These are phyloP conservation scores for Nesospiza acunhae DNA, from an alignment of 2,113 vertebrate genomes.

Conservation along the genomic window DNA sequence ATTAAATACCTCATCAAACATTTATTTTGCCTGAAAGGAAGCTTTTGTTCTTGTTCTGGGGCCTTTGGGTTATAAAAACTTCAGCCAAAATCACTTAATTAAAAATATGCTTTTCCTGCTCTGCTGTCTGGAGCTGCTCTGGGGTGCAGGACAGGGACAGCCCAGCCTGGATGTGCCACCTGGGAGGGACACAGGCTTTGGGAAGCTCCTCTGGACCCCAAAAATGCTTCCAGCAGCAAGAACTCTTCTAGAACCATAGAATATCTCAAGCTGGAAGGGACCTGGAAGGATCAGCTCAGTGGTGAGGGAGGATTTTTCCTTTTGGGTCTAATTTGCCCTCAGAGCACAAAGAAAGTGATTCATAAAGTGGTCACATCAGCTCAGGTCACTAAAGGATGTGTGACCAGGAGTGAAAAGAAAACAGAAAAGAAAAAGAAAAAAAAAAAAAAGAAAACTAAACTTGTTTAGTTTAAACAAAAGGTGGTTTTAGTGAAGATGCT, in stretches of 20 bases:
- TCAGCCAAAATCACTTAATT: not conserved
- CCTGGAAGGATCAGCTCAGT: rapidly evolving
- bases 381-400: not conserved
- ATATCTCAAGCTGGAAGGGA: not conserved
- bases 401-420: not conserved
- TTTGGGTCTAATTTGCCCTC: not conserved
- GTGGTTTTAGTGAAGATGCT: not conserved
- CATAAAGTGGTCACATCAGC: rapidly evolving
- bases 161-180: not conserved
- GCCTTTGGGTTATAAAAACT: conserved; percentile 7
- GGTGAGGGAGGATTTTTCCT: rapidly evolving
- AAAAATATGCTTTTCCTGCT: not conserved
- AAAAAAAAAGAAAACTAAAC: not conserved
- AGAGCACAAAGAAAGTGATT: not conserved
- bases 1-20: conserved; percentile 22
- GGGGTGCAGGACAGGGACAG: rapidly evolving
- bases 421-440: not conserved
- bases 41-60: conserved; percentile 33
- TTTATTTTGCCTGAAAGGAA: conserved; percentile 48
- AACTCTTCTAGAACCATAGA: not conserved
- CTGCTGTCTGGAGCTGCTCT: not conserved
- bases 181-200: not conserved
- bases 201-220: not conserved
- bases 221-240: not conserved
- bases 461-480: not conserved